Evolutionary conservation across 2,113 vertebrate species (phyloP).

Genomic region (Trematocara macrostoma): DNA sequence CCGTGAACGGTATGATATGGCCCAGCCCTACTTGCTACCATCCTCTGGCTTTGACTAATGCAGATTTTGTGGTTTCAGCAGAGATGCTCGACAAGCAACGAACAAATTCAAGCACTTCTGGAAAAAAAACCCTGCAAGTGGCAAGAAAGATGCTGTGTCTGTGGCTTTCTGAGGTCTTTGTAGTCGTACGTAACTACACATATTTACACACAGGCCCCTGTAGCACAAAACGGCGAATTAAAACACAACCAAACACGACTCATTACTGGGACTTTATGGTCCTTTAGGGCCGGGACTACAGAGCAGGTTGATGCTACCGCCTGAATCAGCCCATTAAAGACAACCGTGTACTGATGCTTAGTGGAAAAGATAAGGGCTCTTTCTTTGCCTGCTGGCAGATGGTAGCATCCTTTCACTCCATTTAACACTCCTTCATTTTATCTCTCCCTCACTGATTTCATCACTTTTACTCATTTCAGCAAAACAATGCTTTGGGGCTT

Average conservation of each 20-base stretch:
- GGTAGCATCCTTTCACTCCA: conserved; percentile 39
- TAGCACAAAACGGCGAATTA: neutral
- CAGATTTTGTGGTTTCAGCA: neutral
- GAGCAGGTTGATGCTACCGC: neutral
- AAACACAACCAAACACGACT: conserved; percentile 14
- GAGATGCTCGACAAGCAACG: neutral
- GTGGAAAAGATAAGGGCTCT: conserved; percentile 15
- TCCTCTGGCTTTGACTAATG: neutral
- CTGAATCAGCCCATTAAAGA: conserved; percentile 36
- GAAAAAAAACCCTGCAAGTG: fast-evolving
- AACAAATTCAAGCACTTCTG: fast-evolving
- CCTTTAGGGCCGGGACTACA: neutral
- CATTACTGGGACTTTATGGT: neutral
- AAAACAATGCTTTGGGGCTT: neutral
- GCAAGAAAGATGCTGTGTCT: neutral
- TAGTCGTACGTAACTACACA: neutral
- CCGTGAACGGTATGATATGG: too few species aligned
- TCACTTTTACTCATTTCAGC: conserved; percentile 17
- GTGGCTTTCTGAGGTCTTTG: neutral
- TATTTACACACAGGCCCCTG: neutral
- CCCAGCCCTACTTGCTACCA: too few species aligned
- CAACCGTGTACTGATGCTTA: conserved; percentile 19
- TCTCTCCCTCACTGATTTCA: conserved; percentile 10
- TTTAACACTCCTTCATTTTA: conserved; percentile 39
- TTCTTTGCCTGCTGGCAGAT: conserved; percentile 32